phyloP scores from a whole-genome alignment of 2,888 invertebrate genomes.

The Dolomedes plantarius region DNA sequence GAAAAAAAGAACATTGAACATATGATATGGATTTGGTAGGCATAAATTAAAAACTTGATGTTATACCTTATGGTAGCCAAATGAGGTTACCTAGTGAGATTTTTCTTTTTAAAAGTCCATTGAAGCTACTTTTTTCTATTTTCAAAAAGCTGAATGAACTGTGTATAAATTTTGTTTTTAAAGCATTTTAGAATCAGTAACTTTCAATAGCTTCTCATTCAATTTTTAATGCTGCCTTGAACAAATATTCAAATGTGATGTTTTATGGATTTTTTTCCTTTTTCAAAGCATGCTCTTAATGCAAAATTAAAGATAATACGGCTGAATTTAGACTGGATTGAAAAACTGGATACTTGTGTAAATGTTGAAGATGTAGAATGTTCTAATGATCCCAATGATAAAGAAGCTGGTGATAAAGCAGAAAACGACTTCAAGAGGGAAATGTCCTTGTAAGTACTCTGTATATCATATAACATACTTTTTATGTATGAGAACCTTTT shows the following conservation, averaged over 20 bases:
- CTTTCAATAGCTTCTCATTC: background rate
- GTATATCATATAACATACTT: no score
- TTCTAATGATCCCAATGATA: background rate
- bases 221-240: background rate
- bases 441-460: conserved; percentile 81
- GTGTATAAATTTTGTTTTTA: background rate
- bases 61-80: no score
- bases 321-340: conserved; percentile 88
- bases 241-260: background rate
- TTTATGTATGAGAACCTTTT: no score
- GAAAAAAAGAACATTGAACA: no score
- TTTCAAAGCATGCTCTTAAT: conserved; percentile 80
- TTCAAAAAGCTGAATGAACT: no score
- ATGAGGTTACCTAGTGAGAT: no score
- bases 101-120: no score
- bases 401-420: conserved; percentile 70
- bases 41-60: no score
- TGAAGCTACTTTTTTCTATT: no score
- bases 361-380: conserved; percentile 72
- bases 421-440: conserved; percentile 92
- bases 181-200: background rate
- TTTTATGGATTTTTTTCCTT: background rate
- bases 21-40: no score
- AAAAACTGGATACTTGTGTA: conserved; percentile 87
- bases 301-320: conserved; percentile 84